A percentile compares a stretch with the other conserved stretches of the same genome.
These are phyloP conservation scores for Pteria penguin DNA, from an alignment of 2,888 invertebrate species.

Conservation along the genomic window DNA sequence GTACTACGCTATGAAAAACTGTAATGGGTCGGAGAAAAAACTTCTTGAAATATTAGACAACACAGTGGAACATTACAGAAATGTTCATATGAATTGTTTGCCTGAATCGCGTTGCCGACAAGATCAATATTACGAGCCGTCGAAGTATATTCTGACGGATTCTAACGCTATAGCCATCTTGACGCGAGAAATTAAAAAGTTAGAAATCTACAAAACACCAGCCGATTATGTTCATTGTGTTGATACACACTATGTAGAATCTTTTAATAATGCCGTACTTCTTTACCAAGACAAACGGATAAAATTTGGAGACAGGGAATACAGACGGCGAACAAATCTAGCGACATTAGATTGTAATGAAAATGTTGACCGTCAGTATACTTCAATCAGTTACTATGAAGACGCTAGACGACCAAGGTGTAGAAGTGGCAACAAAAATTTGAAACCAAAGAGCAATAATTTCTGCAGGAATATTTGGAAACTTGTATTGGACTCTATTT, in stretches of 20 bases:
- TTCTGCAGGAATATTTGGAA: too few relatives aligned
- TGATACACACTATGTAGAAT: constrained; percentile 47
- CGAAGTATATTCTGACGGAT: constrained; percentile 19
- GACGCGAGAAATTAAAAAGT: not conserved
- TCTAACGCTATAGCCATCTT: not conserved
- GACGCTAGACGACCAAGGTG: constrained; percentile 18
- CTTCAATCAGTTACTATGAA: constrained; percentile 14
- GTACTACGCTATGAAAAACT: constrained; percentile 42
- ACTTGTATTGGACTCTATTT: not conserved
- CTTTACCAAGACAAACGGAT: constrained; percentile 40
- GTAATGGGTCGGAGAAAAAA: constrained; percentile 26
- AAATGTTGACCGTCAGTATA: constrained; percentile 21
- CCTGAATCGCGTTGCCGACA: constrained; percentile 19
- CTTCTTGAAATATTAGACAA: constrained; percentile 27
- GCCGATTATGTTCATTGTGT: constrained; percentile 34
- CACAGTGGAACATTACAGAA: constrained; percentile 32
- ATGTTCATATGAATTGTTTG: constrained; percentile 10
- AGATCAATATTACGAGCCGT: constrained; percentile 19
- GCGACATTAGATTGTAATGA: constrained; percentile 32
- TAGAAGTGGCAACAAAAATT: constrained; percentile 8
- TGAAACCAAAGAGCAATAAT: constrained; percentile 20
- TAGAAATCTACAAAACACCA: constrained; percentile 40
- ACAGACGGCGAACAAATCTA: constrained; percentile 17
- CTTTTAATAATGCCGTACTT: constrained; percentile 37
- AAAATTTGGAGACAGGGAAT: constrained; percentile 28